Conservation (phyloP, 2,113 vertebrate species). For the Elgaria multicarinata region DNA sequence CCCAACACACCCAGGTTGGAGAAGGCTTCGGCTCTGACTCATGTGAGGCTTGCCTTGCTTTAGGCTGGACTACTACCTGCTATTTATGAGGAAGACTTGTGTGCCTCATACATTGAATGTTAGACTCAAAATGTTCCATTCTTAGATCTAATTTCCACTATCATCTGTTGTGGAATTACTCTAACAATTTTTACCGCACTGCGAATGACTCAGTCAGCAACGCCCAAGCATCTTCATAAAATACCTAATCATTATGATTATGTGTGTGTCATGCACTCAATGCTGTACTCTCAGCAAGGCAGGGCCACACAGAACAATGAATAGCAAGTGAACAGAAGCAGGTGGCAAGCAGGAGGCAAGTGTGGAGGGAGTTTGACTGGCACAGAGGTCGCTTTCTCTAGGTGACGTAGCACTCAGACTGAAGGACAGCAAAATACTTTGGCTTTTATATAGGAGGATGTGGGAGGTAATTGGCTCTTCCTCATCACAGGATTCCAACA, state of each 20-base stretch:
- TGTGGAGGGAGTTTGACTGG: neutral
- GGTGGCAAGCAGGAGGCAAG: neutral
- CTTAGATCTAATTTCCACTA: neutral
- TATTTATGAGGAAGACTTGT: neutral
- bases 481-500: neutral
- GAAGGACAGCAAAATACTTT: neutral
- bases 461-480: neutral
- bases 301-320: neutral
- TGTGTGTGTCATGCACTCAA: neutral
- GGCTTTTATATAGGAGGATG: neutral
- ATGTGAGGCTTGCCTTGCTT: neutral
- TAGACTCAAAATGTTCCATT: neutral
- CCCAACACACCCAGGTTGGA: too few relatives aligned
- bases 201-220: neutral
- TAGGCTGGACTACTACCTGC: neutral
- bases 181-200: neutral
- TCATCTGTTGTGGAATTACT: neutral
- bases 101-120: neutral
- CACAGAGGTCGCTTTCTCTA: neutral
- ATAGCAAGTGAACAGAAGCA: neutral
- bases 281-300: neutral
- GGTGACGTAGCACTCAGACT: neutral
- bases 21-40: too few relatives aligned
- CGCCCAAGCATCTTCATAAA: neutral
- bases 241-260: neutral